These are phyloP conservation scores for Macrophya alboannulata DNA, from an alignment of 2,888 invertebrate genomes.

Conservation along the genomic window DNA sequence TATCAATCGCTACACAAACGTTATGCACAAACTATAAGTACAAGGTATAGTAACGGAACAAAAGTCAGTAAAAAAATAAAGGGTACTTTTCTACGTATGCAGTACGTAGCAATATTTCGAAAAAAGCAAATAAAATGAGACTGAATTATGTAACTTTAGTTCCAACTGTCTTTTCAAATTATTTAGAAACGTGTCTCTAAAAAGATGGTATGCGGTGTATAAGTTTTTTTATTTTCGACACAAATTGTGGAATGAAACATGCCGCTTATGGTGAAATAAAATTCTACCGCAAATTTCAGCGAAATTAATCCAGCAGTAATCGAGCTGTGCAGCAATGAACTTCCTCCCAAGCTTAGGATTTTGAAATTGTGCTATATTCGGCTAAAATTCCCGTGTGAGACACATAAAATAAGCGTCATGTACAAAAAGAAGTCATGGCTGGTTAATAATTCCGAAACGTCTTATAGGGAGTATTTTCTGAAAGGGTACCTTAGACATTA, in stretches of 20 bases:
- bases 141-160: background rate
- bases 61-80: background rate
- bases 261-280: no score
- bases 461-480: no score
- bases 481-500: no score
- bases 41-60: background rate
- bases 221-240: background rate
- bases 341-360: background rate
- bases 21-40: background rate
- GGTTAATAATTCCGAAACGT: no score
- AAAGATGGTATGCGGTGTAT: background rate
- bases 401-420: no score
- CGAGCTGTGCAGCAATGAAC: background rate
- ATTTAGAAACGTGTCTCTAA: background rate
- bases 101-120: background rate
- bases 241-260: background rate
- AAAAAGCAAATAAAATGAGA: background rate
- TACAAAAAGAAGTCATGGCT: no score
- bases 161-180: background rate
- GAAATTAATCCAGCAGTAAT: background rate
- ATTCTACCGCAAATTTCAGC: background rate
- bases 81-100: background rate
- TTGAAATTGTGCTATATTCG: background rate
- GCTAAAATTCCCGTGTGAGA: background rate
- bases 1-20: background rate